Conservation (phyloP, 2,113 vertebrate genomes). For the Apteryx mantelli region DNA sequence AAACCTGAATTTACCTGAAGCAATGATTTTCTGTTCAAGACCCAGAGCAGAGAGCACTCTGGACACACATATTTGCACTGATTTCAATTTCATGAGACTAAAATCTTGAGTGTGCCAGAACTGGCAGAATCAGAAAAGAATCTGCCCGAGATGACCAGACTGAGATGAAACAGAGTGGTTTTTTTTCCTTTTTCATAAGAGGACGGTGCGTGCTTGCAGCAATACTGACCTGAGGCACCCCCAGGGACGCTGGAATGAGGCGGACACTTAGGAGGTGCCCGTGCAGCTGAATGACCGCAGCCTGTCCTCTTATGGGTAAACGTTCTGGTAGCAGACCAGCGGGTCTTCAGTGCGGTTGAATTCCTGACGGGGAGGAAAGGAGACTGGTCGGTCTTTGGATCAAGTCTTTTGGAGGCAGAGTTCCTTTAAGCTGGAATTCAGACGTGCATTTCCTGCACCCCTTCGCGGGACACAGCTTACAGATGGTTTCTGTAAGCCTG, state of each 20-base stretch:
- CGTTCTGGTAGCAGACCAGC: background rate
- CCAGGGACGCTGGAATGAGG: background rate
- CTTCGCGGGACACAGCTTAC: background rate
- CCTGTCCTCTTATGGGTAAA: background rate
- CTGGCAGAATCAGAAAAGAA: too few species aligned
- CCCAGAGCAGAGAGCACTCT: background rate
- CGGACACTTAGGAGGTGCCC: background rate
- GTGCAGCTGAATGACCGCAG: too few species aligned
- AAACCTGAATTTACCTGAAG: background rate
- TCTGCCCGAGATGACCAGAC: background rate
- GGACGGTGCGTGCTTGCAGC: background rate
- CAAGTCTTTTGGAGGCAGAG: background rate
- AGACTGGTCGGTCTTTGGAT: background rate
- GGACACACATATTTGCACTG: background rate
- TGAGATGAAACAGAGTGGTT: accelerated
- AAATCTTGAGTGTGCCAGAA: too few species aligned
- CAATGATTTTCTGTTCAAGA: background rate
- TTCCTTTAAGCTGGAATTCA: background rate
- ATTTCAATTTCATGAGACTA: too few species aligned
- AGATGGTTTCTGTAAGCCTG: background rate
- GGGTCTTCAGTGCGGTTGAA: background rate
- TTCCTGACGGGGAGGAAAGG: background rate
- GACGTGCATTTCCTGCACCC: background rate
- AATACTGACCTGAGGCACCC: too few species aligned
- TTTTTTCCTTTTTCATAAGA: background rate